Base-by-base conservation (phyloP, 2,888 invertebrate species). In the Anorthoa munda region DNA sequence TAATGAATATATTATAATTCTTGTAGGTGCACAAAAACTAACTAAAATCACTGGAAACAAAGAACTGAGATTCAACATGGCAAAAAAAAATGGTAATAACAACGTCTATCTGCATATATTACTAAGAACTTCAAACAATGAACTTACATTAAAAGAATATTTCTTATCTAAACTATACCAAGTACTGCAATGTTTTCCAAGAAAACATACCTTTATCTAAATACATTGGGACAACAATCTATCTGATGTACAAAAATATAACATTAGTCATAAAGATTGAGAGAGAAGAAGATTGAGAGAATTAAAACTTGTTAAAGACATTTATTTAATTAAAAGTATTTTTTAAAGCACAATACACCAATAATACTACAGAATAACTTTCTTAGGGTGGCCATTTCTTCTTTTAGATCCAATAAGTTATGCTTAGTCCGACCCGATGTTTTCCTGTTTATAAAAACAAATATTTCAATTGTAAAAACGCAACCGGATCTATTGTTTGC, bases 121-220 rank as follows among this genome's bases (percentile, higher is more conserved):
- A 75, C 21, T 50, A 56, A 55, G 55, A 76, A 67, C n/a, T 45
- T 56, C 45, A 61, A 61, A 61, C 21, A 60, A 51, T 21, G 5
- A 3, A 55, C 2, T 53, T 15, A 59, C 13, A 39, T 76, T 48
- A 48, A 53, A 68, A 69, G 0, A 11, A 61, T n/a, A 21, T 13
- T 23, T 64, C 12, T 50, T 72, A 77, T 71, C 48, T 71, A 17
- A 71, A 77, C 21, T 9, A 45, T 53, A 61, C 56, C 46, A 48
- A 18, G 12, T 53, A 61, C 17, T 55, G 26, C 17, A 55, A 23
- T 2, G 18, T 68, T 61, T 61, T 68, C 17, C 39, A 12, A 48
- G 59, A 26, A 67, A 75, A 39, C 12, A 2, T 0, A 39, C 23
- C 7, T 59, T 66, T 75, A 51, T 75, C n/a, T 66, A 17, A n/a